Conservation (phyloP, 2,113 vertebrate species). For the Sclerurus mexicanus region DNA sequence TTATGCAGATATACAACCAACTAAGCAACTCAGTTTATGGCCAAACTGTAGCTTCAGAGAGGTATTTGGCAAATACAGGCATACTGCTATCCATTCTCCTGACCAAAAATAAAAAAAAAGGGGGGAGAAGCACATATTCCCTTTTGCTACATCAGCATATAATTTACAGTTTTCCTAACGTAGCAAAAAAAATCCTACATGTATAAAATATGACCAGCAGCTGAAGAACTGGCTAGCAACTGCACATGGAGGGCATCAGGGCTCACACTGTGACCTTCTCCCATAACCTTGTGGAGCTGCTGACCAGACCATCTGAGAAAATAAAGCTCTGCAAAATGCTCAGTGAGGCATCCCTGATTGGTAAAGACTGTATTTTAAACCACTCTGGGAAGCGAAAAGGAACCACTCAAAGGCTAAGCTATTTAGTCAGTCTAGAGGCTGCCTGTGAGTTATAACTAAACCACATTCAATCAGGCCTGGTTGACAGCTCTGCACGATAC, state of each 20-base stretch:
- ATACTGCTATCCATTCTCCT: neutral
- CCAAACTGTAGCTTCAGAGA: neutral
- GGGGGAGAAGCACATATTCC: neutral
- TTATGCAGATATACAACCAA: neutral
- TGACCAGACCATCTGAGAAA: slow-evolving; percentile 35
- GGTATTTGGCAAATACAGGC: neutral
- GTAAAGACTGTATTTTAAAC: slow-evolving; percentile 1
- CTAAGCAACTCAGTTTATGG: neutral
- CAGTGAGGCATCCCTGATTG: neutral
- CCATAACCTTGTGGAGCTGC: neutral
- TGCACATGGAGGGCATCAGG: neutral
- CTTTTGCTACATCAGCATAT: neutral
- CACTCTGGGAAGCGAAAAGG: neutral
- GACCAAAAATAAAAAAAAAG: too few relatives aligned
- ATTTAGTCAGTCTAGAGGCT: neutral
- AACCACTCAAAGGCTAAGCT: neutral
- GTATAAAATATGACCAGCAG: neutral
- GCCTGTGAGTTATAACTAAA: neutral
- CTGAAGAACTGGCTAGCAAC: neutral
- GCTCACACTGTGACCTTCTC: neutral
- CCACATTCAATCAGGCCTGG: neutral
- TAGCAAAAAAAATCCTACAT: neutral
- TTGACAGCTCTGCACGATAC: neutral
- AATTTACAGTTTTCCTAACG: neutral
- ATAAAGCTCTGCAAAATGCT: slow-evolving; percentile 28